Evolutionary conservation across 2,797 vertebrate genomes (phyloP), one percentile per base, ranked within the genome.

Genomic region (Eidolon dupreanum): DNA sequence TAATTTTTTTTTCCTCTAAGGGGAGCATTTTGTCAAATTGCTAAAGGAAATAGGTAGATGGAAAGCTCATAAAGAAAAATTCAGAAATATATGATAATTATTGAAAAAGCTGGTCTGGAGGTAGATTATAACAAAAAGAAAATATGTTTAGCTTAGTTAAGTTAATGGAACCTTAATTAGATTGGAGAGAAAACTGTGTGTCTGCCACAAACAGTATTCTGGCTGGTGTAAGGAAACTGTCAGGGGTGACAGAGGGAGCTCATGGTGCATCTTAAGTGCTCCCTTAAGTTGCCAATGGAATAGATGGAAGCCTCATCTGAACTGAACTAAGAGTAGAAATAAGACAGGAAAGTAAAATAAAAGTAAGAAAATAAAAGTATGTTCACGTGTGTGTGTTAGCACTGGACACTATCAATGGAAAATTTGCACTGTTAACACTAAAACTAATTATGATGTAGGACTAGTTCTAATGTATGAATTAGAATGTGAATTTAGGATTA

Each of bases 141-240:
- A 96, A 65, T 36, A 51, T 12, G 24, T 38, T 53, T 68, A 55
- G 73, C n/a, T 53, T 73, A 51, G 38, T 89, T 84, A 90, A 78
- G 68, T 81, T 95, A 92, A 93, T 63, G 74, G 81, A 49, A 36
- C 13, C 13, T 95, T 93, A 94, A 90, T 66, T 92, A 81, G 55
- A 96, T 81, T 61, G 57, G 77, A 61, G 46, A 51, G 51, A 92
- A 89, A 77, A 41, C 57, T 36, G 3, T 26, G 13, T 33, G 55
- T 70, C 63, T 78, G 43, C 46, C 57, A 46, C 57, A 46, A 90
- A 79, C 57, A 79, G 28, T 49, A 53, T 53, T 78, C 26, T 59
- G 53, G 89, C 41, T 63, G 9, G 6, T 43, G 36, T 10, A 13
- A 65, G 75, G 53, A 75, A 26, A 6, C 65, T 26, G 33, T 16